Conservation (phyloP, 2,113 vertebrate genomes). For the Nothoprocta pentlandii region DNA sequence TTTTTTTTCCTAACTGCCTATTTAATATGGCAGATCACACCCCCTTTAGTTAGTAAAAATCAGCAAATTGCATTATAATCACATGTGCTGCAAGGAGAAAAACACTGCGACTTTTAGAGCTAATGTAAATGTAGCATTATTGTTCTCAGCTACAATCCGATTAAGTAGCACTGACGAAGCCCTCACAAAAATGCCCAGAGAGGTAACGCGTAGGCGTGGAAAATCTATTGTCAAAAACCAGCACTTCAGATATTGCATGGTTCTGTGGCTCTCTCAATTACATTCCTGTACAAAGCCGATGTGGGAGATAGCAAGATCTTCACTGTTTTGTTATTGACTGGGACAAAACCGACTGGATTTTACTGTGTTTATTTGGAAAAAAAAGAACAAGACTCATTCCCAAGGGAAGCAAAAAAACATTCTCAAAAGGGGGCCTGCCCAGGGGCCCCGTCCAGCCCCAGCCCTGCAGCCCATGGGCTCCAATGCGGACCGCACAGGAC, state of each 20-base stretch:
- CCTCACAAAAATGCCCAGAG: conserved; percentile 14
- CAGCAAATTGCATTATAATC: conserved; percentile 21
- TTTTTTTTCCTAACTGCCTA: conserved; percentile 23
- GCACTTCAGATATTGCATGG: neutral
- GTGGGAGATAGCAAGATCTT: neutral
- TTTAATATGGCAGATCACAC: conserved; percentile 12
- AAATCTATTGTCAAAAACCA: conserved; percentile 61
- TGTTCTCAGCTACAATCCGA: conserved; percentile 53
- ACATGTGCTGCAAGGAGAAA: neutral
- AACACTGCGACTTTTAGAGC: neutral
- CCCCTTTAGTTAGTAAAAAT: conserved; percentile 43
- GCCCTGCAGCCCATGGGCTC: no score
- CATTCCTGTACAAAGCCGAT: neutral
- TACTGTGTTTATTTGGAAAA: neutral
- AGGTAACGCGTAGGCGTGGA: conserved; percentile 20
- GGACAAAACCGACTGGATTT: conserved; percentile 11
- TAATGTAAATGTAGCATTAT: conserved; percentile 30
- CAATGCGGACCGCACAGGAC: no score
- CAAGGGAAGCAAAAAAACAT: neutral
- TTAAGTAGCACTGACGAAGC: conserved; percentile 41
- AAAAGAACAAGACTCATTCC: neutral
- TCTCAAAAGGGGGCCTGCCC: neutral
- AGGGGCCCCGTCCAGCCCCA: no score
- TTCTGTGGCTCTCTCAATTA: neutral
- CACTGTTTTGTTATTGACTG: neutral